A percentile compares a stretch with the other conserved stretches of the same genome.
These are phyloP conservation scores for Tetranychus piercei DNA, from an alignment of 2,888 invertebrate genomes.

Conservation along the genomic window DNA sequence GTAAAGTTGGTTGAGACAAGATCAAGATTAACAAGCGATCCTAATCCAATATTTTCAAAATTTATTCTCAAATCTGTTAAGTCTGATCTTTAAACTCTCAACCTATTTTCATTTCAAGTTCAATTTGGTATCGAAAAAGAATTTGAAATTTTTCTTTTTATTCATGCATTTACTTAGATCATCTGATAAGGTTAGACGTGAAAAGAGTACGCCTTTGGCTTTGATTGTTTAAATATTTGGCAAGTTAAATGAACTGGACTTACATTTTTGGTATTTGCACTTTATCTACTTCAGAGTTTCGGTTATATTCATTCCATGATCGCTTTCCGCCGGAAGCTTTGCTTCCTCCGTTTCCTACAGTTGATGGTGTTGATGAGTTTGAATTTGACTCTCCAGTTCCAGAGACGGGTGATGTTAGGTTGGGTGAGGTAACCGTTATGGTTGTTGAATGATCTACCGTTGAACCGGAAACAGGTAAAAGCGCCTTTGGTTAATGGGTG, in stretches of 20 bases:
- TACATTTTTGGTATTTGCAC: slow-evolving; percentile 83
- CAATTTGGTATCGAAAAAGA: too few species aligned
- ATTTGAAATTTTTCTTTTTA: too few species aligned
- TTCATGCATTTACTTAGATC: too few species aligned
- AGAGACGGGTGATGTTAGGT: slow-evolving; percentile 15
- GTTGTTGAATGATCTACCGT: slow-evolving; percentile 3
- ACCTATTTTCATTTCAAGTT: too few species aligned
- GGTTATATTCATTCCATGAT: slow-evolving; percentile 74
- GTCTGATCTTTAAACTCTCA: too few species aligned
- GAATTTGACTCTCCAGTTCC: slow-evolving; percentile 11
- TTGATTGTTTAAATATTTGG: too few species aligned
- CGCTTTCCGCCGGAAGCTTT: slow-evolving; percentile 30
- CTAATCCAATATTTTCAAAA: too few species aligned
- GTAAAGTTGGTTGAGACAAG: slow-evolving; percentile 14
- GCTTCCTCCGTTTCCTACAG: slow-evolving; percentile 27
- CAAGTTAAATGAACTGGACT: neutral
- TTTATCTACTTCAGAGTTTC: slow-evolving; percentile 83
- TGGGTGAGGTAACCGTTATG: slow-evolving; percentile 13
- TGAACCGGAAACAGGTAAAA: slow-evolving; percentile 25
- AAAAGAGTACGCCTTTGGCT: too few species aligned
- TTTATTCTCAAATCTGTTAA: too few species aligned
- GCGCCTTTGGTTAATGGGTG: slow-evolving; percentile 24
- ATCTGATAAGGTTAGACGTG: too few species aligned
- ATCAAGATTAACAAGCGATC: too few species aligned
- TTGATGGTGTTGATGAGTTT: slow-evolving; percentile 20